Conservation (phyloP, 2,888 invertebrate species). For the Pseudanteris insignis region DNA sequence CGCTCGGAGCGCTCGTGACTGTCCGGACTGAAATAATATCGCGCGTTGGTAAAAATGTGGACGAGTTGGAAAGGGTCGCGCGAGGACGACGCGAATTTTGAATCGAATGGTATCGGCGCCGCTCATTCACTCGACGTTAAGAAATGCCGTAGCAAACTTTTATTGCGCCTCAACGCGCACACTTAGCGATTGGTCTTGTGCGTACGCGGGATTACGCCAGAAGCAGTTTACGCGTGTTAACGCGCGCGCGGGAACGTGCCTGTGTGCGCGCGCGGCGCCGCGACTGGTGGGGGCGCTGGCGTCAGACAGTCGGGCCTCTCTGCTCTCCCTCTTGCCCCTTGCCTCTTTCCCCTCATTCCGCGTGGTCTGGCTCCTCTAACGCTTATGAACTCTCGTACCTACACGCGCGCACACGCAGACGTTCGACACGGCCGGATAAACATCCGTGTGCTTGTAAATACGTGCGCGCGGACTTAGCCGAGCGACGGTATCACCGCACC, state of each 20-base stretch:
- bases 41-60: no score
- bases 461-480: slow-evolving; percentile 8
- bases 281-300: slow-evolving; percentile 58
- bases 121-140: no score
- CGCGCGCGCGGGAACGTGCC: slow-evolving; percentile 7
- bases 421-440: slow-evolving; percentile 22
- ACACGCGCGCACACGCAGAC: neutral
- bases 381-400: slow-evolving; percentile 22
- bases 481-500: slow-evolving; percentile 29
- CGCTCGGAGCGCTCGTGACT: no score
- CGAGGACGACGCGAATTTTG: no score
- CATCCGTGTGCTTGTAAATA: slow-evolving; percentile 4
- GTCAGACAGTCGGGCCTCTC: slow-evolving; percentile 62
- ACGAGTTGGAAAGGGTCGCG: no score
- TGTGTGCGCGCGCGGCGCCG: slow-evolving; percentile 43
- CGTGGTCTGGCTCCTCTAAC: slow-evolving; percentile 34
- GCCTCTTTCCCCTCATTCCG: slow-evolving; percentile 33
- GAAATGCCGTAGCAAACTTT: no score
- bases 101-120: no score
- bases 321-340: slow-evolving; percentile 46
- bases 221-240: slow-evolving; percentile 7
- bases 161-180: no score
- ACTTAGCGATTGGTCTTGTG: no score
- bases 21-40: no score
- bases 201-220: no score